Evolutionary conservation across 2,888 invertebrate genomes (phyloP), one percentile per base, ranked within the genome.

Genomic region (Aphodius sticticus): DNA sequence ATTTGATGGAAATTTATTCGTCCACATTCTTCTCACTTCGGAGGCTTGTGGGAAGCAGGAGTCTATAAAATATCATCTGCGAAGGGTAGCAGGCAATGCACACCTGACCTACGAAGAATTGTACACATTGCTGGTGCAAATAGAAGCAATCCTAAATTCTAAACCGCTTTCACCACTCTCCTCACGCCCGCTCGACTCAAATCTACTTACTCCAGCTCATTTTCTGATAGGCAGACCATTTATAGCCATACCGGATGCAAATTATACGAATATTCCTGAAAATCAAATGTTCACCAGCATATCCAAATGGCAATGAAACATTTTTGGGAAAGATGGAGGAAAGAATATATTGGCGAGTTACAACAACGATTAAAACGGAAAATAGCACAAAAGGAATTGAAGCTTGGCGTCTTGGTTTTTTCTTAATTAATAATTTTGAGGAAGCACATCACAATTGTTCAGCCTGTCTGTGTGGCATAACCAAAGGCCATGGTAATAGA

Each of bases 11-110:
- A 85, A 37, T 88, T 87, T 80, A 86, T 85, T 74, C 86, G 86
- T 0, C 82, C 87, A 4, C 38, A 77, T 26, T 82, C 85, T 2
- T 86, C 86, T 1, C 83, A 86, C 77, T 85, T 86, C 76, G 87
- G 87, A 6, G 87, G 87, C 14, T 70, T 87, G 15, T 87, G 86
- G 87, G 88, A 88, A 79, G 84, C 86, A 2, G 86, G 84, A 6
- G 84, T 84, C 84, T 0, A 79, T 84, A 4, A 88, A 89, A 82
- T 80, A 77, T 79, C 87, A 87, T 82, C 77, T 88, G 26, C 81
- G 81, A 35, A 82, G 85, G 36, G 80, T 86, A 1, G 70, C 85
- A 7, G 85, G 85, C 0, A 82, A 82, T 38, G 36, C 79, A 5
- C 77, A 78, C 3, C 76, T 87, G 5, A 87, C 84, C 2, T 86